Evolutionary conservation across 2,888 invertebrate species (phyloP).

Genomic region (Nemapogon koenigi): DNA sequence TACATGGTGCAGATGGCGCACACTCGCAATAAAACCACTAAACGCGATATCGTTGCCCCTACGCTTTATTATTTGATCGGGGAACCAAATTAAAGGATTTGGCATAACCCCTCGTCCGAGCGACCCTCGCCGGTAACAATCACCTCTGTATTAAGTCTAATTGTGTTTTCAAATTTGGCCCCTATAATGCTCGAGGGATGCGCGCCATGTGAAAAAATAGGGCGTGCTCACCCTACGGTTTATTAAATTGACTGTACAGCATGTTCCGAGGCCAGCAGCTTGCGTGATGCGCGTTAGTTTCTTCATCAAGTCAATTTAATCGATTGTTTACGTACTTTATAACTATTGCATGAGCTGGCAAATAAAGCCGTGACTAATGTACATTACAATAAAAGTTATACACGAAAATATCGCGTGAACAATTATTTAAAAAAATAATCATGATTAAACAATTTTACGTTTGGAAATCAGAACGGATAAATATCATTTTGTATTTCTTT

Average conservation of each 20-base stretch:
- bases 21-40: constrained; percentile 65
- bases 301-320: constrained; percentile 6
- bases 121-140: constrained; percentile 60
- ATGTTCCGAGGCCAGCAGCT: constrained; percentile 18
- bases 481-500: too few species aligned
- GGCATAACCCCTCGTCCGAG: constrained; percentile 47
- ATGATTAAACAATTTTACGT: too few species aligned
- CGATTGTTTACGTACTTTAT: constrained; percentile 4
- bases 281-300: constrained; percentile 7
- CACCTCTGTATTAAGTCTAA: constrained; percentile 66
- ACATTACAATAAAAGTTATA: too few species aligned
- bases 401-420: too few species aligned
- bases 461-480: too few species aligned
- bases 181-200: constrained; percentile 46
- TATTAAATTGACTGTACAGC: constrained; percentile 46
- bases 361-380: constrained; percentile 6
- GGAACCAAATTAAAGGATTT: constrained; percentile 66
- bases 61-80: constrained; percentile 63
- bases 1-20: constrained; percentile 54
- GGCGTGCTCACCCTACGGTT: constrained; percentile 42
- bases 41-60: constrained; percentile 60
- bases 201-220: constrained; percentile 54
- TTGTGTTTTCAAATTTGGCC: constrained; percentile 64
- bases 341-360: constrained; percentile 6
- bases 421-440: too few species aligned